A percentile compares a stretch with the other conserved stretches of the same genome.
Evolutionary conservation across 2,113 vertebrate genomes (phyloP).

Genomic region (Dipodomys ordii): DNA sequence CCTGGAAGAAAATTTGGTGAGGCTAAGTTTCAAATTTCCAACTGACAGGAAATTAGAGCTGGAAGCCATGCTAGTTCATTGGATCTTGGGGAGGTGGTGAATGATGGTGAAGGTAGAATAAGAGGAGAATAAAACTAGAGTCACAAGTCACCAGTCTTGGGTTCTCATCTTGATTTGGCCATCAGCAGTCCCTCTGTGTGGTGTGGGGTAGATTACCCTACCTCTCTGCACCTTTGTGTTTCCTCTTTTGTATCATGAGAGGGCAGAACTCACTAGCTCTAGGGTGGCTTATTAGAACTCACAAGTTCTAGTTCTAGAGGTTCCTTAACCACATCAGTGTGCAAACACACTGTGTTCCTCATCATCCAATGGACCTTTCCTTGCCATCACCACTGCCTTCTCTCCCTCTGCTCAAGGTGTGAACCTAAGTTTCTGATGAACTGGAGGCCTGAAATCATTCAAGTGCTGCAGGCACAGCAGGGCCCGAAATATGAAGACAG

Average conservation of each 20-base stretch:
- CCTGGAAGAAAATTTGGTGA: background rate
- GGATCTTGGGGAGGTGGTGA: background rate
- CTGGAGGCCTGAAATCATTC: conserved; percentile 34
- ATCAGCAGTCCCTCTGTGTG: background rate
- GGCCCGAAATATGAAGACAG: conserved; percentile 23
- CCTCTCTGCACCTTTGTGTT: background rate
- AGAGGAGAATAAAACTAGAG: conserved; percentile 19
- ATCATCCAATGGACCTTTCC: background rate
- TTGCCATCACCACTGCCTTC: background rate
- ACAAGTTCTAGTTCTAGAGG: background rate
- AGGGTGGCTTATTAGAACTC: too few species aligned
- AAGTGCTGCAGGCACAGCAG: background rate
- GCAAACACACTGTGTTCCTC: background rate
- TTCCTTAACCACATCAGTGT: background rate
- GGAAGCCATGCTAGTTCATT: background rate
- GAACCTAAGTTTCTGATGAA: conserved; percentile 52
- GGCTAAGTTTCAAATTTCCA: conserved; percentile 11
- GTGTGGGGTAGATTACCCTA: background rate
- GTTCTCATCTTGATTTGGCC: background rate
- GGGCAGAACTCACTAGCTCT: background rate
- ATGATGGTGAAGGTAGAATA: background rate
- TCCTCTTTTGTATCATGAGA: background rate
- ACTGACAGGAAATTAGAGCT: conserved; percentile 5
- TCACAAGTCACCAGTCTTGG: background rate
- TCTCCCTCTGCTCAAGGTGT: background rate